phyloP scores from a whole-genome alignment of 2,797 vertebrate species.

The Acridotheres tristis region DNA sequence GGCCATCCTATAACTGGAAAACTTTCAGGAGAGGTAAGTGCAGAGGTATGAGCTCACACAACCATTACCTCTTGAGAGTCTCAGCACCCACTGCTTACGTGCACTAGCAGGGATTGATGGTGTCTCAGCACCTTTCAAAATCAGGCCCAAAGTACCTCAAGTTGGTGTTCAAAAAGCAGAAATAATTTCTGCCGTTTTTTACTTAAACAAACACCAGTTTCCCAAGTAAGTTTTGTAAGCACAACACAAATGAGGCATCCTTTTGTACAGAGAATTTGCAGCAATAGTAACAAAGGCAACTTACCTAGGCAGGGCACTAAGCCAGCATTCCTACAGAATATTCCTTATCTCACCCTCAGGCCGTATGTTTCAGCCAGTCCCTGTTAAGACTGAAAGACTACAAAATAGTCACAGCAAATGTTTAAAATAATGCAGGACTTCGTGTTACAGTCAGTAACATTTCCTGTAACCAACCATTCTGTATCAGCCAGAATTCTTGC shows the following conservation, averaged over 20 bases:
- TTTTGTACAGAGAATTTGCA: not conserved
- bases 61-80: not conserved
- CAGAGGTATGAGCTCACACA: not conserved
- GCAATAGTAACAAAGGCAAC: not conserved
- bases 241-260: not conserved
- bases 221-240: not conserved
- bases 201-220: not conserved
- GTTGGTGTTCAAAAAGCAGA: not conserved
- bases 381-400: not conserved
- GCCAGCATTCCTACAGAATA: not conserved
- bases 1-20: not conserved
- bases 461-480: not conserved
- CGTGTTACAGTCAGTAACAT: not conserved
- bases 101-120: rapidly evolving
- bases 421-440: not conserved
- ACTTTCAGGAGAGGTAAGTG: not conserved
- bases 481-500: not conserved
- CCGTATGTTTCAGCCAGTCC: not conserved
- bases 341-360: not conserved
- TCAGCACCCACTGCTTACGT: not conserved
- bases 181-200: not conserved
- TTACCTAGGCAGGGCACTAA: not conserved
- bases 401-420: not conserved
- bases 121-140: not conserved
- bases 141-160: not conserved